Evolutionary conservation across 2,797 vertebrate genomes (phyloP).

Genomic region (Phoxinus dragarum): DNA sequence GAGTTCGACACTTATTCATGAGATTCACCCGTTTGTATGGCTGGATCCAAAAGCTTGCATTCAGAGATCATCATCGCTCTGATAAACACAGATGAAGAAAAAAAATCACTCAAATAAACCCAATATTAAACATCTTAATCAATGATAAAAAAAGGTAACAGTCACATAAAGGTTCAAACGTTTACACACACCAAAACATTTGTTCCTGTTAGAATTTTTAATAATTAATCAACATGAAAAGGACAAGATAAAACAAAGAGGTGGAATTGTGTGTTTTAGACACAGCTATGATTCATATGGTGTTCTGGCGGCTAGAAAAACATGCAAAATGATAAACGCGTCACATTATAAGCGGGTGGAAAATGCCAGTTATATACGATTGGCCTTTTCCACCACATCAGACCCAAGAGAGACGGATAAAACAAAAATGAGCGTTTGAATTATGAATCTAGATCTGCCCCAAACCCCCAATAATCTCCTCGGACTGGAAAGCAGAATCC

Average conservation of each 20-base stretch:
- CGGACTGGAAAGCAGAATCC: slow-evolving; percentile 1
- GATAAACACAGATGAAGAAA: background rate
- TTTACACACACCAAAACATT: background rate
- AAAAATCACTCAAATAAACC: slow-evolving; percentile 3
- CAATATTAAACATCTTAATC: slow-evolving; percentile 16
- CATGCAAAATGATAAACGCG: background rate
- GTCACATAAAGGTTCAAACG: slow-evolving; percentile 6
- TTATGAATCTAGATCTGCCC: background rate
- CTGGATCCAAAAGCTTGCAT: slow-evolving; percentile 23
- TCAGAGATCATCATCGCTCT: background rate
- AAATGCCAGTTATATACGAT: background rate
- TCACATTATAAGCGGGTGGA: slow-evolving; percentile 5
- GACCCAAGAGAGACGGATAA: background rate
- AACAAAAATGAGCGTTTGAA: background rate
- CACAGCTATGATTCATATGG: background rate
- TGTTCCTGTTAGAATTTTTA: background rate
- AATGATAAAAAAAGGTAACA: background rate
- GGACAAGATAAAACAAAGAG: background rate
- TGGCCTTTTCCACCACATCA: background rate
- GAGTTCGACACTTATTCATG: background rate
- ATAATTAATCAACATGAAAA: background rate
- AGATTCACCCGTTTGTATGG: slow-evolving; percentile 20
- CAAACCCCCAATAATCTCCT: background rate
- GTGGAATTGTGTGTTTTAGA: background rate
- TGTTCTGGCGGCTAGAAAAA: background rate